Evolutionary conservation across 2,888 invertebrate genomes (phyloP).

Genomic region (Ophion slaviceki): DNA sequence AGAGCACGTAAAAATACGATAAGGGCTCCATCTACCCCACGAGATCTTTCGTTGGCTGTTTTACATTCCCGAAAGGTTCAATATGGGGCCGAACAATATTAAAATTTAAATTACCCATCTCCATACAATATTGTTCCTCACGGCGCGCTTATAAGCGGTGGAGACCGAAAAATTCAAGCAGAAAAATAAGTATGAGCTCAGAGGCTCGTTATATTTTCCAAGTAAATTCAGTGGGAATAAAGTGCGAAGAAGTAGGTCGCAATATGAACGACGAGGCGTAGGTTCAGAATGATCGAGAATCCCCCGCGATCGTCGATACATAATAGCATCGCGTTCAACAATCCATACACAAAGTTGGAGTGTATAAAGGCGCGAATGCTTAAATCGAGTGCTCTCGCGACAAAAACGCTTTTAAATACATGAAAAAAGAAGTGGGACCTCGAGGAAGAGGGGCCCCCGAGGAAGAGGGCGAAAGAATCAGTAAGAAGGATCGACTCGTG

Average conservation of each 20-base stretch:
- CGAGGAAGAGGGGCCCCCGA: neutral
- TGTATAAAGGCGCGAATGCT: slow-evolving; percentile 22
- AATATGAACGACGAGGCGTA: slow-evolving; percentile 55
- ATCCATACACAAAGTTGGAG: slow-evolving; percentile 2
- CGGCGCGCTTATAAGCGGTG: too few relatives aligned
- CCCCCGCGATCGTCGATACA: slow-evolving; percentile 49
- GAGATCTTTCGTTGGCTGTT: too few relatives aligned
- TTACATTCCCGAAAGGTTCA: too few relatives aligned
- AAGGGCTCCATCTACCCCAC: too few relatives aligned
- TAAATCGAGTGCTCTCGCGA: slow-evolving; percentile 46
- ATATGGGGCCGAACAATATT: too few relatives aligned
- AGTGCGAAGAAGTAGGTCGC: slow-evolving; percentile 59
- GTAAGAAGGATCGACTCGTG: slow-evolving; percentile 65
- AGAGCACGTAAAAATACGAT: too few relatives aligned
- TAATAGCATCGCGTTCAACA: slow-evolving; percentile 40
- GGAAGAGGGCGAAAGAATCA: slow-evolving; percentile 16
- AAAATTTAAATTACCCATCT: too few relatives aligned
- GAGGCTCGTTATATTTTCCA: slow-evolving; percentile 14
- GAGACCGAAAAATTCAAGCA: too few relatives aligned
- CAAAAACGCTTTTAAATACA: slow-evolving; percentile 59
- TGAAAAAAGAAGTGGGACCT: slow-evolving; percentile 1
- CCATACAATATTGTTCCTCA: too few relatives aligned
- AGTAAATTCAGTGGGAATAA: slow-evolving; percentile 48
- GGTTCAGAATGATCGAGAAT: slow-evolving; percentile 62
- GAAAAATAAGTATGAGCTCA: slow-evolving; percentile 52